These are phyloP conservation scores for Pseudopleuronectes americanus DNA, from an alignment of 2,797 vertebrate species.

Conservation along the genomic window DNA sequence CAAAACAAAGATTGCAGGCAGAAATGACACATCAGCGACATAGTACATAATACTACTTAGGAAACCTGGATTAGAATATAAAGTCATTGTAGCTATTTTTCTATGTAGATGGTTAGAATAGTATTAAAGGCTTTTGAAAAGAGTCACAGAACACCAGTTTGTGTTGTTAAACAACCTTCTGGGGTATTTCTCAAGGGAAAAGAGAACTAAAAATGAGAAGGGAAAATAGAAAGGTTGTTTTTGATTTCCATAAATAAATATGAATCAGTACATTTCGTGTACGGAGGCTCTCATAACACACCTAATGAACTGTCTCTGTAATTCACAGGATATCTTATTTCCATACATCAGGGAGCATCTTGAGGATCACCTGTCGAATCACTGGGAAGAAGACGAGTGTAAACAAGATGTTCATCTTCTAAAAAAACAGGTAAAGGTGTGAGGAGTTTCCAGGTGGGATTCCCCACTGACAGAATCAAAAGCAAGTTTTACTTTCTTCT, in stretches of 20 bases:
- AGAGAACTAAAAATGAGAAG: too few species aligned
- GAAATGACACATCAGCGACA: too few species aligned
- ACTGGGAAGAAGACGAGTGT: constrained; percentile 97
- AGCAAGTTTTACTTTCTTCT: not conserved
- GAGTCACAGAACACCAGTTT: too few species aligned
- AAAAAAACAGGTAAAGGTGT: constrained; percentile 90
- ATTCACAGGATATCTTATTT: constrained; percentile 92
- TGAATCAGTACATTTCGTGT: not conserved
- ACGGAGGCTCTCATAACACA: not conserved
- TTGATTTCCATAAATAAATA: not conserved
- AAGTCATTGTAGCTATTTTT: too few species aligned
- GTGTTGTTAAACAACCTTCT: too few species aligned
- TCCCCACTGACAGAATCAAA: not conserved
- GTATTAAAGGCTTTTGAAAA: too few species aligned
- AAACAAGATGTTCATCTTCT: constrained; percentile 92
- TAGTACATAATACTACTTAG: too few species aligned
- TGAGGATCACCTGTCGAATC: constrained; percentile 89
- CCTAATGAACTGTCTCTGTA: constrained; percentile 3
- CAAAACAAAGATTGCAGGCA: too few species aligned
- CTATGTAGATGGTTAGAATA: too few species aligned
- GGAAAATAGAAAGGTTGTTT: too few species aligned
- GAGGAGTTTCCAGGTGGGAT: not conserved
- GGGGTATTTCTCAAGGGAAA: too few species aligned
- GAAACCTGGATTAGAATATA: too few species aligned
- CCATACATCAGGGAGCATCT: constrained; percentile 93